phyloP scores from a whole-genome alignment of 2,888 invertebrate genomes.

The Phlogophora meticulosa region DNA sequence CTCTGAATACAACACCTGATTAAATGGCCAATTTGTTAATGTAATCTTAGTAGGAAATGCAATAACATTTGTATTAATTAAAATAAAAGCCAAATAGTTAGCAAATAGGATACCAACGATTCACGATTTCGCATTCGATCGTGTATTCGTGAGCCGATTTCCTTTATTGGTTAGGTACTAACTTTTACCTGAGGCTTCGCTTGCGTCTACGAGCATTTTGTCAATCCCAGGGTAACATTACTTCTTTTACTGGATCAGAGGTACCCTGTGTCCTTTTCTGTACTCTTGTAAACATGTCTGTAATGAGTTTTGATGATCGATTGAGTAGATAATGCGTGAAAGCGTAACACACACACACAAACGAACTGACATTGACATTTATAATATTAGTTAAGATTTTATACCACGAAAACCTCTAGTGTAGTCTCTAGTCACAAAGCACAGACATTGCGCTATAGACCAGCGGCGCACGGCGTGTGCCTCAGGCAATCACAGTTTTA shows the following conservation, averaged over 20 bases:
- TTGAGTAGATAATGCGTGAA: no score
- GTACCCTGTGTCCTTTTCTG: no score
- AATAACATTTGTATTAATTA: not conserved
- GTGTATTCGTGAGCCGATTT: conserved; percentile 34
- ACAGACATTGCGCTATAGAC: not conserved
- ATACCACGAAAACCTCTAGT: not conserved
- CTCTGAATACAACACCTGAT: no score
- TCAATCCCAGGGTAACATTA: no score
- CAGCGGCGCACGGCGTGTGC: not conserved
- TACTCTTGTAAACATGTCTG: no score
- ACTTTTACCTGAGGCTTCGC: no score
- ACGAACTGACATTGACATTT: no score
- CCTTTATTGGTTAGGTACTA: conserved; percentile 11
- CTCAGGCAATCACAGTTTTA: not conserved
- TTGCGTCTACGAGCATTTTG: no score
- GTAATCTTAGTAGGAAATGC: conserved; percentile 9
- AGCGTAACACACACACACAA: no score
- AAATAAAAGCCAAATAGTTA: conserved; percentile 7
- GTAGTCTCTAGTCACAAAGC: not conserved
- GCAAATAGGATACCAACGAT: conserved; percentile 1
- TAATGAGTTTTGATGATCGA: no score
- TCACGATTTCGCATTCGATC: conserved; percentile 27
- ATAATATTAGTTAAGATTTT: no score
- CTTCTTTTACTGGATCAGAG: no score
- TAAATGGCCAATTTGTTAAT: conserved; percentile 2